Conservation (phyloP, 2,797 vertebrate species). For the Petrocephalus schoutedeni region DNA sequence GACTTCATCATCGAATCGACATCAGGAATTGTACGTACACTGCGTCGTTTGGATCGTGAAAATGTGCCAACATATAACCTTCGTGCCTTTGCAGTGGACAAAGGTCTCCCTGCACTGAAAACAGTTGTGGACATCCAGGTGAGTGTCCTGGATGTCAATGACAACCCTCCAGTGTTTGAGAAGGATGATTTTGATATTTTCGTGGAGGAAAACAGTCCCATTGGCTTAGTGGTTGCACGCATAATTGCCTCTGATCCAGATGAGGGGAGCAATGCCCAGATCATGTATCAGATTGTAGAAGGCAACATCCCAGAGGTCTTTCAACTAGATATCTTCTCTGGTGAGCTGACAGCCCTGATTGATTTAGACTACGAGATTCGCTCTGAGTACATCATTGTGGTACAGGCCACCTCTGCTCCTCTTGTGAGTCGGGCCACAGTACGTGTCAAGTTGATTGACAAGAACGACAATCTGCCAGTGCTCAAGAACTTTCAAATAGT, state of each 20-base stretch:
- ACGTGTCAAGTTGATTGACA: slow-evolving; percentile 81
- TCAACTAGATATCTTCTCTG: slow-evolving; percentile 92
- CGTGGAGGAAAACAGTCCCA: slow-evolving; percentile 91
- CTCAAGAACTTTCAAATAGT: slow-evolving; percentile 93
- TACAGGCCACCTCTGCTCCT: slow-evolving; percentile 91
- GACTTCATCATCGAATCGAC: slow-evolving; percentile 97
- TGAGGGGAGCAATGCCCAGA: slow-evolving; percentile 91
- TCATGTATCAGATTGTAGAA: slow-evolving; percentile 97
- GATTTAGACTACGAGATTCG: slow-evolving; percentile 86
- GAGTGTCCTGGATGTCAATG: slow-evolving; percentile 83
- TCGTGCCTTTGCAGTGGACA: slow-evolving; percentile 81
- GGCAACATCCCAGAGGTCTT: slow-evolving; percentile 95
- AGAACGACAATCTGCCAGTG: slow-evolving; percentile 82
- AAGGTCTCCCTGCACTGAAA: slow-evolving; percentile 77
- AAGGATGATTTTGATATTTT: slow-evolving; percentile 87
- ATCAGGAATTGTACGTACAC: slow-evolving; percentile 82
- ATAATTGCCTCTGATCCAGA: slow-evolving; percentile 87
- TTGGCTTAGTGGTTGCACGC: slow-evolving; percentile 81
- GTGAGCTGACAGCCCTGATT: slow-evolving; percentile 81
- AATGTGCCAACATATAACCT: slow-evolving; percentile 79
- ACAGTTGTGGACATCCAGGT: slow-evolving; percentile 79
- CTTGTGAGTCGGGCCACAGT: slow-evolving; percentile 87
- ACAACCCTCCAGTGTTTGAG: slow-evolving; percentile 90
- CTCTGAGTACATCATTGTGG: slow-evolving; percentile 83
- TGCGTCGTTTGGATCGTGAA: slow-evolving; percentile 82